phyloP scores from a whole-genome alignment of 2,888 invertebrate genomes.

The Ophraella communa region DNA sequence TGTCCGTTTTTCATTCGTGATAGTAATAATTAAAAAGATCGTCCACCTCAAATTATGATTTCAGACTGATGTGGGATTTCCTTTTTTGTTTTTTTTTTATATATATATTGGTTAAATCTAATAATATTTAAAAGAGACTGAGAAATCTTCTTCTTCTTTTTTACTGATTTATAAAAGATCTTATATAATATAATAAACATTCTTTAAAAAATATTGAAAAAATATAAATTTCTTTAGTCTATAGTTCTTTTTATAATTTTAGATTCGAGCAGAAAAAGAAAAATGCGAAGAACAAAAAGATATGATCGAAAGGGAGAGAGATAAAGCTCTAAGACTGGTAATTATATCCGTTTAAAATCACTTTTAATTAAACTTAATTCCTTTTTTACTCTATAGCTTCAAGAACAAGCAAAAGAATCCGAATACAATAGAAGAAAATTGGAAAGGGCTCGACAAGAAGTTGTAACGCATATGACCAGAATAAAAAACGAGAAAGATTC shows the following conservation, averaged over 20 bases:
- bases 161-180: too few relatives aligned
- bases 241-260: too few relatives aligned
- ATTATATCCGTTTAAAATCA: constrained; percentile 34
- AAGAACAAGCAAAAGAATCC: constrained; percentile 65
- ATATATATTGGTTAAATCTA: too few relatives aligned
- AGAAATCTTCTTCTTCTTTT: too few relatives aligned
- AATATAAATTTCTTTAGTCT: too few relatives aligned
- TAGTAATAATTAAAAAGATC: neutral
- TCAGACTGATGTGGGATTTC: too few relatives aligned
- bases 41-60: neutral
- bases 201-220: too few relatives aligned
- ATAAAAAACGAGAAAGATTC: constrained; percentile 66
- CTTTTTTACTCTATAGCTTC: constrained; percentile 57
- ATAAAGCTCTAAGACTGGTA: constrained; percentile 61
- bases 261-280: constrained; percentile 62
- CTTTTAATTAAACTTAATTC: neutral
- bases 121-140: too few relatives aligned
- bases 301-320: constrained; percentile 60
- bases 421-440: constrained; percentile 64
- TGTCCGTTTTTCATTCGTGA: too few relatives aligned
- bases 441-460: constrained; percentile 66
- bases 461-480: constrained; percentile 66
- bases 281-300: constrained; percentile 60
- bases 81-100: neutral
- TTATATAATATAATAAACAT: too few relatives aligned